Base-by-base conservation (phyloP, 1,140 invertebrate genomes). In the Anastrepha obliqua region DNA sequence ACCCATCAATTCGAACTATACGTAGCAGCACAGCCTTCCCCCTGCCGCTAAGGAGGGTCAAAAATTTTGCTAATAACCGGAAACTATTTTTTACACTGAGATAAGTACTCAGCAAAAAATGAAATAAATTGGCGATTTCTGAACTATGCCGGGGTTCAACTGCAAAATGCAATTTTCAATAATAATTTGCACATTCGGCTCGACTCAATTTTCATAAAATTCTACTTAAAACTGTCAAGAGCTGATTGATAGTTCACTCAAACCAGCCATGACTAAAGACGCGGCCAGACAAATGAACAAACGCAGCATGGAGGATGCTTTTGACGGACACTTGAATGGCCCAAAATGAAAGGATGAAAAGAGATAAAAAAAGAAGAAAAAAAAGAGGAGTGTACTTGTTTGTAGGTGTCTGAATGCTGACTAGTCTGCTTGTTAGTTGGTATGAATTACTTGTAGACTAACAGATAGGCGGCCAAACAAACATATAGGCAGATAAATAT, bases 181-280 rank as follows among this genome's bases (percentile, higher is more conserved):
- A 8, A 13, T 8, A 85, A 60, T 59, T 85, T 85, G 42, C 70
- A 59, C 29, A 85, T 29, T 59, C n/a, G 58, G 29, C 70, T 15
- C 70, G 70, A 39, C 81, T 86, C 62, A 86, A 86, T 86, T 86
- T 87, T 87, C 64, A 70, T 64, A 60, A 87, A 87, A 87, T 44
- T 81, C 87, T 58, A 87, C 67, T 87, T 85, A 55, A 87, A 87
- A 85, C 87, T 87, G 87, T 87, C 87, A 87, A 85, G 67, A 87
- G 81, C 44, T 87, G 87, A 87, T 87, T 87, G 87, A 87, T 85
- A 58, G 51, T 70, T 86, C 59, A 6, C 65, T 62, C 60, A 20
- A 15, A n/a, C 15, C 6, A 3, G 5, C 8, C 60, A 17, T 42
- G 44, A 51, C 70, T 20, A 55, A 51, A 20, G n/a, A 81, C 44